Conservation (phyloP, 2,797 vertebrate species). For the Poeciliopsis infans region DNA sequence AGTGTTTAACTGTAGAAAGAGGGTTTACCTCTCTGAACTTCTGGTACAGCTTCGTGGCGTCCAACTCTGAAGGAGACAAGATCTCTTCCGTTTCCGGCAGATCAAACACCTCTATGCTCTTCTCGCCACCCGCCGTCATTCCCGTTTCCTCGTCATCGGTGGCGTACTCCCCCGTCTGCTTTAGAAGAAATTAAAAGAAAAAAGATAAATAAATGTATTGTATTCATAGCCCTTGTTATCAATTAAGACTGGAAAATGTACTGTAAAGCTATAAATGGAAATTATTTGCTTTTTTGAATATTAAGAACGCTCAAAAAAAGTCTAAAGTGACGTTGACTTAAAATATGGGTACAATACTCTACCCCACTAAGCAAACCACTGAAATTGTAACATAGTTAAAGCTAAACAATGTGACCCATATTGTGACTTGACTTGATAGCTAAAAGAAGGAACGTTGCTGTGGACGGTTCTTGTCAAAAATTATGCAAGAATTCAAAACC, state of each 20-base stretch:
- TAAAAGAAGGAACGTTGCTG: background rate
- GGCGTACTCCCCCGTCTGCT: conserved; percentile 96
- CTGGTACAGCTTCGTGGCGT: conserved; percentile 93
- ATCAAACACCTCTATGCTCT: conserved; percentile 97
- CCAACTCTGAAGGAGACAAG: conserved; percentile 92
- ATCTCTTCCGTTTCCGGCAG: conserved; percentile 94
- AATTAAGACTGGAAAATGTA: background rate
- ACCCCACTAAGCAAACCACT: background rate
- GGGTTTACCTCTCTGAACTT: conserved; percentile 95
- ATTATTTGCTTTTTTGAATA: background rate
- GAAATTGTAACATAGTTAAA: background rate
- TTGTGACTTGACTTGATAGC: background rate
- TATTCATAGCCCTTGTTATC: background rate
- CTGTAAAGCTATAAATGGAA: background rate
- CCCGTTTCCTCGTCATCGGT: conserved; percentile 95
- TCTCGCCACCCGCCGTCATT: conserved; percentile 81
- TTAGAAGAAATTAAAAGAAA: conserved; percentile 9
- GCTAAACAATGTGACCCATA: background rate
- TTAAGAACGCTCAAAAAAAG: background rate
- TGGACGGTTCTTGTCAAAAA: background rate
- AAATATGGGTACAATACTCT: background rate
- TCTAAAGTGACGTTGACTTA: background rate
- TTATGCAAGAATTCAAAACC: background rate
- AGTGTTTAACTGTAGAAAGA: background rate
- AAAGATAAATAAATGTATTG: too few species aligned